A percentile compares a stretch with the other conserved stretches of the same genome.
These are phyloP conservation scores for Prionailurus bengalensis DNA, from an alignment of 2,113 vertebrate species.

Conservation along the genomic window DNA sequence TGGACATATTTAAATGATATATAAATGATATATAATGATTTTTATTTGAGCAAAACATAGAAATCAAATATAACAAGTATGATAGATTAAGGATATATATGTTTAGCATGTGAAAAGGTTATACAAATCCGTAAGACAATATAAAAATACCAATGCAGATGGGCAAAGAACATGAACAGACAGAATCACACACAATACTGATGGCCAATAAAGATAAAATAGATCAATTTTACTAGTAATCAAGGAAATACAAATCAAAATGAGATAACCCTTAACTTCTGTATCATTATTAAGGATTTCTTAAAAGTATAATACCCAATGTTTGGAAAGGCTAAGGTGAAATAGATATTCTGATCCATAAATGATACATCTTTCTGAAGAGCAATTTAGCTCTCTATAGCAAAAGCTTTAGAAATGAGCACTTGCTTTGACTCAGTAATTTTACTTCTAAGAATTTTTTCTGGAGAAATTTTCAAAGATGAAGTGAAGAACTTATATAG, in stretches of 20 bases:
- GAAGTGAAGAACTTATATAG: background rate
- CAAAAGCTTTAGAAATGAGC: background rate
- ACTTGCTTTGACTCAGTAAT: conserved; percentile 7
- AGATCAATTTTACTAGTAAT: background rate
- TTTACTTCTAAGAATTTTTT: conserved; percentile 37
- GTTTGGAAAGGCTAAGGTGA: background rate
- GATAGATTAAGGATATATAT: background rate
- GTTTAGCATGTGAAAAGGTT: background rate
- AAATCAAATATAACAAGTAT: conserved; percentile 4
- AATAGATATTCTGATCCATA: background rate
- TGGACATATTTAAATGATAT: background rate
- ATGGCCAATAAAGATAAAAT: background rate
- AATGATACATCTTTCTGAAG: background rate
- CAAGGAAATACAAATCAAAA: conserved; percentile 23
- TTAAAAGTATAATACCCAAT: conserved; percentile 20
- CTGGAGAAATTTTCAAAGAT: conserved; percentile 27
- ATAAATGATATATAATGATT: background rate
- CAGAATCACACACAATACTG: background rate
- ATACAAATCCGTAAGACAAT: background rate
- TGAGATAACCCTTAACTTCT: background rate
- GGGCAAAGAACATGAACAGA: background rate
- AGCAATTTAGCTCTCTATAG: background rate
- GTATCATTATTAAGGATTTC: background rate
- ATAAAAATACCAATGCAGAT: background rate
- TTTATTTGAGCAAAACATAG: background rate